Evolutionary conservation across 2,888 invertebrate species (phyloP), one percentile per base, ranked within the genome.

Genomic region (Drosophila borealis): DNA sequence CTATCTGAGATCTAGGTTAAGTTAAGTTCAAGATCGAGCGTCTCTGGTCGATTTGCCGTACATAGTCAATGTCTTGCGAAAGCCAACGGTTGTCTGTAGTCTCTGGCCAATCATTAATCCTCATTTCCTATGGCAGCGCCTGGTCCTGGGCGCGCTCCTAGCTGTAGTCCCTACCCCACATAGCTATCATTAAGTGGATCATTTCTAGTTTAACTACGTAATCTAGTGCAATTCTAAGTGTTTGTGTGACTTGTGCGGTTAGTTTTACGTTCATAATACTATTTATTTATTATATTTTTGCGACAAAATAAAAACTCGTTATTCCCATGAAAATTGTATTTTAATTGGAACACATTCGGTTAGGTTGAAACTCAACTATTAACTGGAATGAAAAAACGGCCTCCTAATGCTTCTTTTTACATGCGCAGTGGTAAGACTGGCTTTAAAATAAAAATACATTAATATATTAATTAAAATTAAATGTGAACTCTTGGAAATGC

Each of bases 1-100:
- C 80, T 88, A 88, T 83, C 83, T 83, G 83, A 83, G 83, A 83
- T 83, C 65, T 83, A 83, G 88, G 56, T 78, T 85, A 85, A 88
- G 88, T 70, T 50, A 55, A 78, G 80, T 83, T 75, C 69, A 83
- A 65, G 82, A 79, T 83, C 83, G 83, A 88, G 88, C 88, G 73
- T 70, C 70, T 82, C 82, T 82, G 87, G 87, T 82, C 82, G 82
- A 71, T 78, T 81, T 84, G 79, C 84, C 74, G 78, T 86, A 73
- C 66, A 78, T 83, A 87, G 82, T 83, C 85, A 83, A 85, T 85
- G 85, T 77, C 65, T 79, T 74, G 81, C 87, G 76, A 63, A 71
- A 83, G 73, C 69, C 71, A 78, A 77, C 64, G 75, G 64, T 78
- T 86, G 70, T 74, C 83, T 70, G 63, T 81, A 70, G 68, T 81